A percentile compares a stretch with the other conserved stretches of the same genome.
phyloP scores from a whole-genome alignment of 2,888 invertebrate genomes.

The Sceliomorpha sp. region DNA sequence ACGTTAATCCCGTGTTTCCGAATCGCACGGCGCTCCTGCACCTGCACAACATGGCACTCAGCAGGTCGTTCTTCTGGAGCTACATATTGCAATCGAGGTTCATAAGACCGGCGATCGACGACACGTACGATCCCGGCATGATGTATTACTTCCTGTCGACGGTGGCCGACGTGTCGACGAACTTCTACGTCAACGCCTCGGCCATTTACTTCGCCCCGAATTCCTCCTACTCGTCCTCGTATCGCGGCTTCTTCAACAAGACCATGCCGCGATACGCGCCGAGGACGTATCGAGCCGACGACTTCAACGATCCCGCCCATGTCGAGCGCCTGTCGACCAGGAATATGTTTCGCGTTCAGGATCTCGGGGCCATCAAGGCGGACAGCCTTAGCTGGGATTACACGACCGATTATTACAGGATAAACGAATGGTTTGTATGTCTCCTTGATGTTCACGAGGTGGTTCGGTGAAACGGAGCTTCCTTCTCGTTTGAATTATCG shows the following conservation, averaged over 20 bases:
- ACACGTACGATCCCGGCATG: slow-evolving; percentile 97
- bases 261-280: slow-evolving; percentile 97
- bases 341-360: slow-evolving; percentile 93
- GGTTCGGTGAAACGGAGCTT: too few relatives aligned
- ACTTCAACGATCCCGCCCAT: slow-evolving; percentile 98
- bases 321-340: slow-evolving; percentile 96
- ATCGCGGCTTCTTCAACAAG: slow-evolving; percentile 97
- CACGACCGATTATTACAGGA: slow-evolving; percentile 93
- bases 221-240: slow-evolving; percentile 95
- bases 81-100: slow-evolving; percentile 95
- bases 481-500: too few relatives aligned
- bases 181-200: slow-evolving; percentile 94
- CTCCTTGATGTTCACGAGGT: too few relatives aligned
- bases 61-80: slow-evolving; percentile 97
- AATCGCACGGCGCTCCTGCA: slow-evolving; percentile 96
- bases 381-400: slow-evolving; percentile 93
- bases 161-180: slow-evolving; percentile 96
- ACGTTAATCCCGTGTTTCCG: slow-evolving; percentile 95
- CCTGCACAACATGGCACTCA: slow-evolving; percentile 97
- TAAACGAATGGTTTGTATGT: slow-evolving; percentile 91
- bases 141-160: slow-evolving; percentile 98
- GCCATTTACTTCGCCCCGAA: slow-evolving; percentile 97
- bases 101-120: slow-evolving; percentile 93
- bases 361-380: slow-evolving; percentile 91
- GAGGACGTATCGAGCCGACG: slow-evolving; percentile 93